Evolutionary conservation across 1,140 invertebrate genomes (phyloP), one percentile per base, ranked within the genome.

Genomic region (Marisa cornuarietis): DNA sequence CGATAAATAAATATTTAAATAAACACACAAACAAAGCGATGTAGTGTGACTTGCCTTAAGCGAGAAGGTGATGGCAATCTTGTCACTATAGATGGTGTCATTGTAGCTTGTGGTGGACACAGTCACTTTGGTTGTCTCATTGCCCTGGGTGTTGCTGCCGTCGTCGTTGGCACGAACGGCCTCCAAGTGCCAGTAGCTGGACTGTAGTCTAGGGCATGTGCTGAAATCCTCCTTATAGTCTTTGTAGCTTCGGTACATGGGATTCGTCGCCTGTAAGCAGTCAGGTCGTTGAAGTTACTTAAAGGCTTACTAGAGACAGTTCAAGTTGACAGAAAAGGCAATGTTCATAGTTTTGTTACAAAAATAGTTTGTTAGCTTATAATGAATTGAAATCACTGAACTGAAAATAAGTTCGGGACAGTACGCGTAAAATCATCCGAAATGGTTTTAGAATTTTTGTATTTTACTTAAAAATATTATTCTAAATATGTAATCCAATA

Each of bases 261-360:
- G 61, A 14, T 76, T 76, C 0, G 74, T 76, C 10, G 74, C 74
- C 74, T 76, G 62, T 24, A 75, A 68, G 14, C 31, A 42, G 13
- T 68, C 0, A 14, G 14, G 16, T 58, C 8, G 1, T 8, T 58
- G 16, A 11, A 6, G 54, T 14, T 58, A 58, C 11, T 58, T 58
- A 14, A 58, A 42, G 31, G 31, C 31, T 42, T 2, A 42, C 31
- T 42, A 42, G 31, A 42, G 31, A 42, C 31, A 6, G 6, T 42
- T 6, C 2, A 42, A 42, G 31, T 42, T 42, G 31, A 42, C 6
- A 0, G 31, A 42, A 42, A 14, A 42, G 0, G 3, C 54, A 58
- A 1, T 58, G 54, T 0, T 9, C 8, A 4, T 58, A 11, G 16
- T 18, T 14, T 18, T 11, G 54, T 8, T 18, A 58, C 31, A 42